phyloP scores from a whole-genome alignment of 2,113 vertebrate genomes.

The Salvelinus sp. region DNA sequence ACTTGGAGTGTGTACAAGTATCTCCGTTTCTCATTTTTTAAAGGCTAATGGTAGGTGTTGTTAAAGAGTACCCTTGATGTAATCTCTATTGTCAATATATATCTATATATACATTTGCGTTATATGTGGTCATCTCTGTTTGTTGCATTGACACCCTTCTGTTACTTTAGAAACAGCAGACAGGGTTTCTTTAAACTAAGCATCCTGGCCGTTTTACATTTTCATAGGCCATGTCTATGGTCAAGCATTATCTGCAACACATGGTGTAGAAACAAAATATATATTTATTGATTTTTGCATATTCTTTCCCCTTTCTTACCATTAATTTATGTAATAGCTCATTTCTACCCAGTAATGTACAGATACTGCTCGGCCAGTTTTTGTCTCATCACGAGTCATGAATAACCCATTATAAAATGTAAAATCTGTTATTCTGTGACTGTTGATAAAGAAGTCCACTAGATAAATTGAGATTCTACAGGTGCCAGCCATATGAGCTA shows the following conservation, averaged over 20 bases:
- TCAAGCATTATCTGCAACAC: not conserved
- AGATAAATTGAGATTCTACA: not conserved
- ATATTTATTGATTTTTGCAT: not conserved
- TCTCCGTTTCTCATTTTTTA: not conserved
- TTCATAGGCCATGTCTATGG: not conserved
- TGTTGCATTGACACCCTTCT: too few relatives aligned
- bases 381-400: not conserved
- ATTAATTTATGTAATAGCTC: not conserved
- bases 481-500: not conserved
- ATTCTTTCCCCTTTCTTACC: not conserved
- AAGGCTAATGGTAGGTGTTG: not conserved
- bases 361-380: not conserved
- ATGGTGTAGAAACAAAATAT: not conserved
- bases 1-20: not conserved
- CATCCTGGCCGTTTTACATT: too few relatives aligned
- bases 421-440: not conserved
- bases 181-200: too few relatives aligned
- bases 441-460: not conserved
- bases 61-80: not conserved
- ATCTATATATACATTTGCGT: too few relatives aligned
- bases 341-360: not conserved
- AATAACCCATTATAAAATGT: not conserved
- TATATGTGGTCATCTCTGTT: too few relatives aligned
- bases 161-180: too few relatives aligned
- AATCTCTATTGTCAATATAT: not conserved